Evolutionary conservation across 2,888 invertebrate species (phyloP).

Genomic region (Helicoverpa assulta): DNA sequence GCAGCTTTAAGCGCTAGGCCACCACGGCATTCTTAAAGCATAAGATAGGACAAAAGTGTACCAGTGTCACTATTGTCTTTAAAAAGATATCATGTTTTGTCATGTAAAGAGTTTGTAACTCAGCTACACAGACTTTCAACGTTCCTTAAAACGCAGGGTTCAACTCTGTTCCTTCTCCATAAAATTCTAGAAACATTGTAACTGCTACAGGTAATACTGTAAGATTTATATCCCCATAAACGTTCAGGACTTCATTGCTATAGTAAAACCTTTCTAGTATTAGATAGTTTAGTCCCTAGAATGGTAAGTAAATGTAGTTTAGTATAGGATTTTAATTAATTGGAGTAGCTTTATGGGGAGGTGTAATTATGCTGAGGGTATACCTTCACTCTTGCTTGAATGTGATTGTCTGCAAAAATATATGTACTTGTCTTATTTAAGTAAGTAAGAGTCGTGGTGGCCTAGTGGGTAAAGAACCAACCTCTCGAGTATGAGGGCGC

Average conservation of each 20-base stretch:
- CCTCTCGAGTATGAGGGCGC: too few species aligned
- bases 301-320: conserved; percentile 43
- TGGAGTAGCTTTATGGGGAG: conserved; percentile 17
- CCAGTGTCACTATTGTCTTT: too few species aligned
- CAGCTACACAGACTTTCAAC: not conserved
- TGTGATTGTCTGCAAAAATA: not conserved
- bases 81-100: not conserved
- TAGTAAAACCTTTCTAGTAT: conserved; percentile 49
- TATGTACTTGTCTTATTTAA: not conserved
- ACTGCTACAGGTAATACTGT: conserved; percentile 43
- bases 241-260: conserved; percentile 44
- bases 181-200: conserved; percentile 43
- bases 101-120: not conserved
- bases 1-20: too few species aligned
- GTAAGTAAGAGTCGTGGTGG: too few species aligned
- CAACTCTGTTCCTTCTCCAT: conserved; percentile 5
- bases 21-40: too few species aligned
- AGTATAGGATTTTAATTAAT: conserved; percentile 48
- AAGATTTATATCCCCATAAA: conserved; percentile 60
- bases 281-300: conserved; percentile 42
- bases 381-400: too few species aligned
- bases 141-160: not conserved
- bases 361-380: not conserved
- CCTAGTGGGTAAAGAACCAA: too few species aligned
- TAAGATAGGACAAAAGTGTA: too few species aligned